These are phyloP conservation scores for Sebastes iracundus DNA, from an alignment of 2,797 vertebrate species.

Conservation along the genomic window DNA sequence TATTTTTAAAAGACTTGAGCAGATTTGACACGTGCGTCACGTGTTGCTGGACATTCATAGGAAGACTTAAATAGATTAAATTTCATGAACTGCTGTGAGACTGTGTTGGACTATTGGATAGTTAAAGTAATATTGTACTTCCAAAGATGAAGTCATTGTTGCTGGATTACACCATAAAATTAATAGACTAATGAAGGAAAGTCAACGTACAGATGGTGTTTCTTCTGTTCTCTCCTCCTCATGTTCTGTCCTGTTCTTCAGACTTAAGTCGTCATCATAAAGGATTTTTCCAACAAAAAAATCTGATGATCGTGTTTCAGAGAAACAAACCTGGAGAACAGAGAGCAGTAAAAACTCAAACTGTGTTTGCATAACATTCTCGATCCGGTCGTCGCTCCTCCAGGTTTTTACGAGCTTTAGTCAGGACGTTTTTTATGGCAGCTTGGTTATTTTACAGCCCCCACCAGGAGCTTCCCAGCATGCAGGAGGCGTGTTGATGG, in stretches of 20 bases:
- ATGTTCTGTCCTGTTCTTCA: too few species aligned
- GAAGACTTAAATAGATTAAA: too few species aligned
- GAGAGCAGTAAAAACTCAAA: background rate
- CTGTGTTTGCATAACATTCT: background rate
- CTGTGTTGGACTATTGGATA: too few species aligned
- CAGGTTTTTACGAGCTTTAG: slow-evolving; percentile 21
- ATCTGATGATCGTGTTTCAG: background rate
- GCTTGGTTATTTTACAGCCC: slow-evolving; percentile 35
- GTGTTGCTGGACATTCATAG: too few species aligned
- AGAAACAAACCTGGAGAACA: background rate
- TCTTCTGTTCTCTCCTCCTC: background rate
- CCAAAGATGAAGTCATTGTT: too few species aligned
- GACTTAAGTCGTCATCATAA: background rate
- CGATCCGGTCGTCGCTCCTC: background rate
- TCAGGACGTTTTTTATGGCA: slow-evolving; percentile 22
- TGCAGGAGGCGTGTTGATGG: slow-evolving; percentile 16
- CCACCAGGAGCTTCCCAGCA: slow-evolving; percentile 40
- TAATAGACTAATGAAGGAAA: too few species aligned
- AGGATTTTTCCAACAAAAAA: background rate
- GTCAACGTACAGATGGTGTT: background rate
- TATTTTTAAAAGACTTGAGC: too few species aligned
- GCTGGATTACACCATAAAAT: too few species aligned
- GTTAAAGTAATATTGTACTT: too few species aligned
- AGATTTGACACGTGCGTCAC: too few species aligned
- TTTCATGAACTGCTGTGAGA: too few species aligned